A percentile compares a stretch with the other conserved stretches of the same genome.
phyloP scores from a whole-genome alignment of 2,113 vertebrate species.

The Hemiscyllium ocellatum region DNA sequence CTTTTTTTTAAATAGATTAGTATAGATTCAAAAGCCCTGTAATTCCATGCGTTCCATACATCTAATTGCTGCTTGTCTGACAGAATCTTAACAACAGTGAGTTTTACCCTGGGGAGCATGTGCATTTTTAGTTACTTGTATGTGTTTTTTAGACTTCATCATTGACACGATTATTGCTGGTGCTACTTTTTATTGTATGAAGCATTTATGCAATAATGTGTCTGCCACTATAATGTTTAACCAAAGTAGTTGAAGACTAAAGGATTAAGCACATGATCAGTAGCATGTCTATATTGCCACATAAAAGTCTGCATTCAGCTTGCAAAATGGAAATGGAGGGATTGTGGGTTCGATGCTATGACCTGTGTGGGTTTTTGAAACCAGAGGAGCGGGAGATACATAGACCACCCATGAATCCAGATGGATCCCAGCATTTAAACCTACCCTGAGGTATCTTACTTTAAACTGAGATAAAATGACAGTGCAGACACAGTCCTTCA shows the following conservation, averaged over 20 bases:
- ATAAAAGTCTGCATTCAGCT: not conserved
- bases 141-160: not conserved
- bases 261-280: not conserved
- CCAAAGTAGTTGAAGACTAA: not conserved
- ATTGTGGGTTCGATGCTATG: not conserved
- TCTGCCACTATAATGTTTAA: not conserved
- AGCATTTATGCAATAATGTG: not conserved
- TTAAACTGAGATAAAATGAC: not conserved
- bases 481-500: not conserved
- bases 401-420: constrained; percentile 14
- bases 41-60: not conserved
- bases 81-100: not conserved
- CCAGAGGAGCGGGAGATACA: not conserved
- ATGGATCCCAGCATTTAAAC: not conserved
- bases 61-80: not conserved
- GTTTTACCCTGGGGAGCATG: not conserved
- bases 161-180: not conserved
- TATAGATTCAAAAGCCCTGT: not conserved
- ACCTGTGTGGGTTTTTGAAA: not conserved
- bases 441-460: not conserved
- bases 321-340: not conserved
- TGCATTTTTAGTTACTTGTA: not conserved
- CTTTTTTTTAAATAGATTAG: not conserved
- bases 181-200: not conserved
- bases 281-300: not conserved